A percentile compares a stretch with the other conserved stretches of the same genome.
Conservation (phyloP, 1,140 invertebrate species). For the Contarinia nasturtii region DNA sequence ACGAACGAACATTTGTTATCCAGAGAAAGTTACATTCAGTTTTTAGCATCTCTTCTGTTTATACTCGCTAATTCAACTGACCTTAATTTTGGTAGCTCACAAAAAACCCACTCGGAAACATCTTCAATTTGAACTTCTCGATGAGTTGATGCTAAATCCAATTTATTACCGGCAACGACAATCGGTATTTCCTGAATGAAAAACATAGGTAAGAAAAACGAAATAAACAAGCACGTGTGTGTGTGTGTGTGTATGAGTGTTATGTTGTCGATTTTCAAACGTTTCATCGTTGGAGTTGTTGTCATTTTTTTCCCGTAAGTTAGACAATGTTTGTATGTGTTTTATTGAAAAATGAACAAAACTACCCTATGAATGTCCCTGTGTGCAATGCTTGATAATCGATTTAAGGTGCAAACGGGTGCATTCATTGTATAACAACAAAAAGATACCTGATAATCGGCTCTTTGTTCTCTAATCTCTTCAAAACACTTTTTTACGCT, state of each 20-base stretch:
- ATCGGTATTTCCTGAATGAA: constrained; percentile 55
- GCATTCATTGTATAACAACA: background rate
- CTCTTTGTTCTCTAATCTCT: constrained; percentile 60
- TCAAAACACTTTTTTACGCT: constrained; percentile 64
- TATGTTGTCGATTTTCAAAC: background rate
- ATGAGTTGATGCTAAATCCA: constrained; percentile 43
- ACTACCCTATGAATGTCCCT: too few relatives aligned
- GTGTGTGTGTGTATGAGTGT: background rate
- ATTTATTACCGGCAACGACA: constrained; percentile 70
- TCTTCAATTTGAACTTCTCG: constrained; percentile 53
- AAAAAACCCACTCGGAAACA: constrained; percentile 61
- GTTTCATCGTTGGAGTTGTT: background rate
- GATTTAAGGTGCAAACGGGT: background rate
- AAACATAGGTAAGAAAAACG: background rate
- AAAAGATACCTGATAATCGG: constrained; percentile 40
- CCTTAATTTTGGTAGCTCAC: constrained; percentile 50
- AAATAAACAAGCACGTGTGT: background rate
- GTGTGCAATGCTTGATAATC: background rate
- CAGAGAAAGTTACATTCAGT: background rate
- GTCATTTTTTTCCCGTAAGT: background rate
- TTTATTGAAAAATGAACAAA: too few relatives aligned
- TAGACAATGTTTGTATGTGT: too few relatives aligned
- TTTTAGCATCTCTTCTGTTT: background rate
- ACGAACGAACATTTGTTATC: background rate
- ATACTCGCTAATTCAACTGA: constrained; percentile 15